Evolutionary conservation across 2,888 invertebrate genomes (phyloP).

Genomic region (Brassicogethes aeneus): DNA sequence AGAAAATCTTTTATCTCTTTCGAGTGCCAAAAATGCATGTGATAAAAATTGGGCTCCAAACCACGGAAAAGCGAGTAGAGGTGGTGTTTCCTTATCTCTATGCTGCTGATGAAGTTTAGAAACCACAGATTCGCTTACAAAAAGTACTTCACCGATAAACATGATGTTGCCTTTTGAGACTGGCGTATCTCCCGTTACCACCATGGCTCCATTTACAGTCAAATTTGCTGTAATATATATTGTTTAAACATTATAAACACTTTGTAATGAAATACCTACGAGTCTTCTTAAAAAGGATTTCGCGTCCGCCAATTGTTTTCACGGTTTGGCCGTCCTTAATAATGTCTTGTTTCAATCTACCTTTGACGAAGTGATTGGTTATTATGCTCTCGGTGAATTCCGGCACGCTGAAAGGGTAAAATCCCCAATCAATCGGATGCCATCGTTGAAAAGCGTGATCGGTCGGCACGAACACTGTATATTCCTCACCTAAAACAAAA

Average conservation of each 20-base stretch:
- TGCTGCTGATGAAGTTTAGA: constrained; percentile 54
- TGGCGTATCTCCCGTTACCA: constrained; percentile 52
- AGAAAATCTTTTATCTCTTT: constrained; percentile 46
- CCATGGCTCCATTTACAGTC: constrained; percentile 50
- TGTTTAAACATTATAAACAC: not conserved
- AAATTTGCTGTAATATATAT: constrained; percentile 39
- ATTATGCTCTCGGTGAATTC: constrained; percentile 55
- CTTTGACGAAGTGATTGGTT: constrained; percentile 52
- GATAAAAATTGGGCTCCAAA: constrained; percentile 56
- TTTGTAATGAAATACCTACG: constrained; percentile 40
- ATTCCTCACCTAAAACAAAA: constrained; percentile 43
- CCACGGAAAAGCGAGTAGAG: constrained; percentile 55
- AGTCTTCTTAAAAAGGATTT: constrained; percentile 47
- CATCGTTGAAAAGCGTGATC: constrained; percentile 58
- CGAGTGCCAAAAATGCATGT: constrained; percentile 52
- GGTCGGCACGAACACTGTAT: constrained; percentile 54
- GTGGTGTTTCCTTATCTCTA: constrained; percentile 57
- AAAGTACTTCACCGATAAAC: constrained; percentile 53
- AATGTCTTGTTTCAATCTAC: constrained; percentile 47
- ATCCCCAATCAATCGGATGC: constrained; percentile 63
- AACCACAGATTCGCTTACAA: constrained; percentile 53
- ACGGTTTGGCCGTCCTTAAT: constrained; percentile 47
- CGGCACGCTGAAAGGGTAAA: constrained; percentile 58
- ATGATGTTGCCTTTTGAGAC: constrained; percentile 53
- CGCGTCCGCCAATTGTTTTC: constrained; percentile 50